Evolutionary conservation across 2,888 invertebrate species (phyloP).

Genomic region (Diloba caeruleocephala): DNA sequence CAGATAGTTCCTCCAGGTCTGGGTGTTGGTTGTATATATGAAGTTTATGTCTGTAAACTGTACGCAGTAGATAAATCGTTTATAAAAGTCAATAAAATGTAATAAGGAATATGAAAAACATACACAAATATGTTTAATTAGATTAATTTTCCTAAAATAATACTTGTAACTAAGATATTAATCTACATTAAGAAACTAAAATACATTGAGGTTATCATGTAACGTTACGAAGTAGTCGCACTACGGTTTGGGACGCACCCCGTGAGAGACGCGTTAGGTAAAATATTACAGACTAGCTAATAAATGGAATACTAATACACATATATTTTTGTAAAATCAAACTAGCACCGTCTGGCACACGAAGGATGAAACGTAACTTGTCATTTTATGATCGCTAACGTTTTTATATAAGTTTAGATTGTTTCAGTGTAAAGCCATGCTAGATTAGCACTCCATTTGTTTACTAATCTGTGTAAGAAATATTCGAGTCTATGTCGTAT

Average conservation of each 20-base stretch:
- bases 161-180: slow-evolving; percentile 46
- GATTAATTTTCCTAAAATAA: slow-evolving; percentile 43
- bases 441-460: slow-evolving; percentile 2
- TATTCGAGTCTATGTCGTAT: slow-evolving; percentile 56
- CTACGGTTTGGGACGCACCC: slow-evolving; percentile 14
- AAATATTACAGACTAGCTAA: not conserved
- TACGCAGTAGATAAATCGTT: too few species aligned
- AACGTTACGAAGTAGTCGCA: slow-evolving; percentile 31
- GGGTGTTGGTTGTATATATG: too few species aligned
- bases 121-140: slow-evolving; percentile 5
- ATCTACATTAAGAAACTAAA: slow-evolving; percentile 39
- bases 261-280: slow-evolving; percentile 1
- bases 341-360: too few species aligned
- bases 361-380: too few species aligned
- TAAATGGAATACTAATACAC: slow-evolving; percentile 2
- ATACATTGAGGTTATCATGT: slow-evolving; percentile 47
- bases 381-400: too few species aligned
- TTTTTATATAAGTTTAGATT: too few species aligned
- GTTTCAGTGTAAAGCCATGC: too few species aligned
- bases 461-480: slow-evolving; percentile 12
- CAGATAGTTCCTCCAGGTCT: too few species aligned
- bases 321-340: too few species aligned
- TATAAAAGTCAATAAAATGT: too few species aligned
- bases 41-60: too few species aligned
- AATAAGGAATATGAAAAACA: too few species aligned